Conservation (phyloP, 2,888 invertebrate genomes). For the Drosophila austrosaltans region DNA sequence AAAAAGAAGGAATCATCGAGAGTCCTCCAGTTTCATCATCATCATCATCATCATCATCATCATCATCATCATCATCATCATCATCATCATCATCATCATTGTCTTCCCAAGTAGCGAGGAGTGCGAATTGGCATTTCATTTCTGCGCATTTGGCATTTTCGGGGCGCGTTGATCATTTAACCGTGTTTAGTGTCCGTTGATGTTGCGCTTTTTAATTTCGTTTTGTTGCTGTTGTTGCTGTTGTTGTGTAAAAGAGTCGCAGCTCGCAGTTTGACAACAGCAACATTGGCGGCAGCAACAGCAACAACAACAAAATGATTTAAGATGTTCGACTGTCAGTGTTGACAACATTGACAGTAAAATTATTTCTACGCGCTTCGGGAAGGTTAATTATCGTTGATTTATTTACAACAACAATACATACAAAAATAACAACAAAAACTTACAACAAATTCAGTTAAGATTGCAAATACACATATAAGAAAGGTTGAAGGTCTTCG, state of each 20-base stretch:
- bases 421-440: constrained; percentile 18
- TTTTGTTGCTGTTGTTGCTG: constrained; percentile 36
- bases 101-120: constrained; percentile 36
- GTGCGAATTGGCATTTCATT: constrained; percentile 76
- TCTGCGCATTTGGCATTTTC: constrained; percentile 74
- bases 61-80: background rate
- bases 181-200: constrained; percentile 68
- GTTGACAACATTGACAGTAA: constrained; percentile 77
- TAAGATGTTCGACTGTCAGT: constrained; percentile 77
- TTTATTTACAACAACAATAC: constrained; percentile 65
- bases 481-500: constrained; percentile 20
- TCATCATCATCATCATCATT: background rate
- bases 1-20: background rate
- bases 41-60: background rate
- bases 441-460: constrained; percentile 28
- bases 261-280: constrained; percentile 14
- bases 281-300: background rate
- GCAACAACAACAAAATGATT: constrained; percentile 68
- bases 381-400: constrained; percentile 75
- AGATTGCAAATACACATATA: constrained; percentile 3
- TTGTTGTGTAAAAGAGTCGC: constrained; percentile 5
- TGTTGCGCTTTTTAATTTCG: constrained; percentile 73
- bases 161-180: constrained; percentile 71
- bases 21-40: background rate
- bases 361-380: constrained; percentile 75